These are phyloP conservation scores for Lasioglossum leucozonium DNA, from an alignment of 2,888 invertebrate species.

Conservation along the genomic window DNA sequence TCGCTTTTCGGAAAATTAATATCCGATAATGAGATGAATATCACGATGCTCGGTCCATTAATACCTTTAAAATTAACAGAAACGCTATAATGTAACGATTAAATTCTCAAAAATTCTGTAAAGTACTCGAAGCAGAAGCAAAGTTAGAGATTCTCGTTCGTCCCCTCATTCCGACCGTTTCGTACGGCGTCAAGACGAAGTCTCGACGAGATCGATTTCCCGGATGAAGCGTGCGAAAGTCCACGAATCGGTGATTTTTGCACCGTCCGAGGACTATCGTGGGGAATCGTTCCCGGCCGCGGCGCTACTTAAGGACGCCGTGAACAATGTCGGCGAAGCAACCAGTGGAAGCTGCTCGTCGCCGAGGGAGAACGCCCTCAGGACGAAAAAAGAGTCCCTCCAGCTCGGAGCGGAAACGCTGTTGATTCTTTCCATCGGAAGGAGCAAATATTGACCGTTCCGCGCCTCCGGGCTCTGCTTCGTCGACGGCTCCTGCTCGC, in stretches of 20 bases:
- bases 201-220: neutral
- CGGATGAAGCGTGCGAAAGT: neutral
- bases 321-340: slow-evolving; percentile 31
- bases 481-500: neutral
- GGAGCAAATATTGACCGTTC: slow-evolving; percentile 71
- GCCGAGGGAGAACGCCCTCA: slow-evolving; percentile 67
- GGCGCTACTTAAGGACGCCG: neutral
- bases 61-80: too few relatives aligned
- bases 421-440: slow-evolving; percentile 54
- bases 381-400: slow-evolving; percentile 70
- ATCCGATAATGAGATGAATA: too few relatives aligned
- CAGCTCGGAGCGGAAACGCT: slow-evolving; percentile 73
- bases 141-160: too few relatives aligned
- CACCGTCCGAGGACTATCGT: neutral
- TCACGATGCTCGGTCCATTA: too few relatives aligned
- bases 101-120: too few relatives aligned
- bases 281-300: neutral
- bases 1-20: too few relatives aligned
- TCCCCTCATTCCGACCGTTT: too few relatives aligned
- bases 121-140: too few relatives aligned
- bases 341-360: slow-evolving; percentile 43
- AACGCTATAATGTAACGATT: too few relatives aligned
- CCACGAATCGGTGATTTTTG: neutral
- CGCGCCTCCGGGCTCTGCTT: slow-evolving; percentile 26
- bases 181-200: too few relatives aligned